Percentiles rank a stretch among this genome's conserved stretches.
These are phyloP conservation scores for Eleutherodactylus coqui DNA, from an alignment of 2,797 vertebrate genomes.

Conservation along the genomic window DNA sequence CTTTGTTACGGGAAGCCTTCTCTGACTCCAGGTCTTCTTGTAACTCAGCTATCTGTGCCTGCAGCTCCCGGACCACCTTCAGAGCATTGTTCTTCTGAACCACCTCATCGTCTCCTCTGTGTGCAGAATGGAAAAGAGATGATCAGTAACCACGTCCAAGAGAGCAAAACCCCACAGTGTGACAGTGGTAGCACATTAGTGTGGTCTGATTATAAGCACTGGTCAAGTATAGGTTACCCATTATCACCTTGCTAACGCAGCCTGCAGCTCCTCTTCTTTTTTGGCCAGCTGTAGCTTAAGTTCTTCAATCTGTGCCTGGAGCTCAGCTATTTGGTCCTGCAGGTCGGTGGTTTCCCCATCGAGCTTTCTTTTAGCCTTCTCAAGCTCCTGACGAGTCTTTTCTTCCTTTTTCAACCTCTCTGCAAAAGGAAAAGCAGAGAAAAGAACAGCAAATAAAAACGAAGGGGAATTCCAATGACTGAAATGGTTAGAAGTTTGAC, in stretches of 20 bases:
- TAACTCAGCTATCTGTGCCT: constrained; percentile 92
- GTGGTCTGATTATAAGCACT: not conserved
- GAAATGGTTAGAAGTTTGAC: not conserved
- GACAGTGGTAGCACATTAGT: not conserved
- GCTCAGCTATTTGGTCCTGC: constrained; percentile 95
- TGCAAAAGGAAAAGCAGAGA: constrained; percentile 65
- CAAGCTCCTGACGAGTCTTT: constrained; percentile 94
- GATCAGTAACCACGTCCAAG: not conserved
- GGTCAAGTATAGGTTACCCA: no score
- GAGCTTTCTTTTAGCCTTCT: constrained; percentile 96
- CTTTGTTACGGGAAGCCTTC: constrained; percentile 90
- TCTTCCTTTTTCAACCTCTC: constrained; percentile 97
- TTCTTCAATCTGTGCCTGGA: constrained; percentile 95
- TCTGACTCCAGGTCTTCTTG: constrained; percentile 97
- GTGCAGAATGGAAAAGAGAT: constrained; percentile 24
- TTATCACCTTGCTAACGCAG: constrained; percentile 78
- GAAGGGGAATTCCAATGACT: no score
- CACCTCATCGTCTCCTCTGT: constrained; percentile 90
- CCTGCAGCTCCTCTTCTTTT: constrained; percentile 95
- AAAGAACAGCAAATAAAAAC: not conserved
- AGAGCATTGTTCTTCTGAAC: constrained; percentile 92
- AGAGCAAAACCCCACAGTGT: not conserved
- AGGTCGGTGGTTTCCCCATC: constrained; percentile 94
- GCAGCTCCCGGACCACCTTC: constrained; percentile 91
- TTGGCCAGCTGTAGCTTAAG: constrained; percentile 92